Evolutionary conservation across 2,797 vertebrate genomes (phyloP), one percentile per base, ranked within the genome.

Genomic region (Arrhamphus sclerolepis): DNA sequence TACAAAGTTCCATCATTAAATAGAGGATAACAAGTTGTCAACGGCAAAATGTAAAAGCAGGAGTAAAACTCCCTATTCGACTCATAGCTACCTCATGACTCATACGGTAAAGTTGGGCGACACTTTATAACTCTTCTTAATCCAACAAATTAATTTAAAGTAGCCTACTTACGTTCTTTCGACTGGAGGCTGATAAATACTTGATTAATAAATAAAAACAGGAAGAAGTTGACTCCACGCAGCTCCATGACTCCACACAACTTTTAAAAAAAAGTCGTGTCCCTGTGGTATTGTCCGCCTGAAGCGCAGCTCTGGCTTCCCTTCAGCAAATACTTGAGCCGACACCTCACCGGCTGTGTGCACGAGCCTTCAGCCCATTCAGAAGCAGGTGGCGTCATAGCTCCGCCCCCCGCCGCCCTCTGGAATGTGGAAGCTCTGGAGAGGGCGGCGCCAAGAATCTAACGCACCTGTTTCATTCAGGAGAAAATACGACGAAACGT

Each of bases 101-200:
- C 81, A 82, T 28, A 63, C 44, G 59, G 68, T 54, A 10, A 50
- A 75, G 20, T 17, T 26, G 0, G 18, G 7, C 41, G 34, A 14
- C 21, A 7, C 18, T 48, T n/a, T 26, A 48, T 40, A 44, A 26
- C 2, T 2, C 13, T 0, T 31, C 41, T 26, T 6, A 20, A 43
- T 29, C 4, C 26, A 40, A 13, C 42, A 39, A 22, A 71, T 31
- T 41, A 29, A 34, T 38, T 38, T 16, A 13, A n/a, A 2, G 5
- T 9, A 17, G 1, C 2, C 13, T 70, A 92, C 93, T 93, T 77
- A 94, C 93, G 88, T 84, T 94, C 90, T 82, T 93, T 91, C 1
- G 89, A 84, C 65, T 93, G 91, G 11, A 83, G 73, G 67, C 78
- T 86, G 85, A 80, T 63, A 60, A 82, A 89, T 53, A 91, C 51